phyloP scores from a whole-genome alignment of 2,888 invertebrate genomes.

The Apotomis turbidana region DNA sequence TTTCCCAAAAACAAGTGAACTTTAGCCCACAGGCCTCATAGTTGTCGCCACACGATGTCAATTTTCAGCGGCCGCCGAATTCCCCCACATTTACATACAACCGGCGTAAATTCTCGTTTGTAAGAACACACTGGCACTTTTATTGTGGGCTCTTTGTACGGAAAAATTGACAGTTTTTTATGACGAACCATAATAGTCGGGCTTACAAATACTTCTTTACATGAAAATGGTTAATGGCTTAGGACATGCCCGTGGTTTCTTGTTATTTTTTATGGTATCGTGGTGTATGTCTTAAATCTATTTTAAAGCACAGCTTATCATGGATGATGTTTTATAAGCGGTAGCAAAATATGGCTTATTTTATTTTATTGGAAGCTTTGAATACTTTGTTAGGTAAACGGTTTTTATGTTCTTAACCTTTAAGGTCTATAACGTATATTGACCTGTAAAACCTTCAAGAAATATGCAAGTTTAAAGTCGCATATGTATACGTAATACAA shows the following conservation, averaged over 20 bases:
- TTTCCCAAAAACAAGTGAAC: not conserved
- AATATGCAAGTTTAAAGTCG: too few relatives aligned
- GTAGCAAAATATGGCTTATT: slow-evolving; percentile 5
- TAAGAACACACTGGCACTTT: slow-evolving; percentile 81
- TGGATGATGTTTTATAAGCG: slow-evolving; percentile 48
- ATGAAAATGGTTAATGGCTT: slow-evolving; percentile 68
- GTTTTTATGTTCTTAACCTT: not conserved
- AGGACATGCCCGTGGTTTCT: slow-evolving; percentile 53
- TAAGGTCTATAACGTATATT: slow-evolving; percentile 2
- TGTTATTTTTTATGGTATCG: slow-evolving; percentile 39
- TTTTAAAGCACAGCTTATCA: slow-evolving; percentile 52
- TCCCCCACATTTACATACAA: slow-evolving; percentile 76
- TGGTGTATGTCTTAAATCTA: slow-evolving; percentile 16
- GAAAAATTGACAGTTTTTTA: slow-evolving; percentile 71
- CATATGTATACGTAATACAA: too few relatives aligned
- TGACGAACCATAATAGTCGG: slow-evolving; percentile 65
- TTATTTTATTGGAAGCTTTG: not conserved
- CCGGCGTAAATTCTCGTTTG: slow-evolving; percentile 82
- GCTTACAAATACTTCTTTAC: slow-evolving; percentile 76
- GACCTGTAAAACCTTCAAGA: not conserved
- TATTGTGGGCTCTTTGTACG: slow-evolving; percentile 76
- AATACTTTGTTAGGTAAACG: slow-evolving; percentile 10
- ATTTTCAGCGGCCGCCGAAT: slow-evolving; percentile 51
- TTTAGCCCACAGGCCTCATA: not conserved
- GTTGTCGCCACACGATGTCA: slow-evolving; percentile 32